Percentiles rank a stretch among this genome's conserved stretches.
phyloP scores from a whole-genome alignment of 2,888 invertebrate species.

The Ariolimax columbianus region DNA sequence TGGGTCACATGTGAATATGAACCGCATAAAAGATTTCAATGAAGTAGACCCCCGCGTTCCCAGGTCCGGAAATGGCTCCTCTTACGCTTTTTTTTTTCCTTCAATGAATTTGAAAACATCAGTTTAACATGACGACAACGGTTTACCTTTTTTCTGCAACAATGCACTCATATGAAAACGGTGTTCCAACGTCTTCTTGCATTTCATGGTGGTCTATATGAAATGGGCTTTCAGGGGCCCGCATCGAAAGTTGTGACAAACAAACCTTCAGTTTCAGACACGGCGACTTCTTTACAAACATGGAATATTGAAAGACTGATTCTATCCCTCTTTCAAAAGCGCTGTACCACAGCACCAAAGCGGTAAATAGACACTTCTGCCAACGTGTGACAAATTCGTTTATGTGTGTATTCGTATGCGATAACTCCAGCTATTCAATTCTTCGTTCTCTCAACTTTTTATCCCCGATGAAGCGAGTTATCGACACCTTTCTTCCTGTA shows the following conservation, averaged over 20 bases:
- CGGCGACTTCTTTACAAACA: neutral
- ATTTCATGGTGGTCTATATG: conserved; percentile 13
- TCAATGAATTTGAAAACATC: conserved; percentile 34
- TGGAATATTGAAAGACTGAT: neutral
- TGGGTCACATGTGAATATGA: neutral
- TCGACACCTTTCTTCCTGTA: no score
- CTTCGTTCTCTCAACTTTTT: no score
- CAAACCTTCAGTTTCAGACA: neutral
- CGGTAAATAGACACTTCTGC: no score
- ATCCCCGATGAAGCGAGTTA: no score
- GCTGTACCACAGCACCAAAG: neutral
- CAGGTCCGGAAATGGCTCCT: conserved; percentile 26
- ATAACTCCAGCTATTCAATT: no score
- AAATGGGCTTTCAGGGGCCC: neutral
- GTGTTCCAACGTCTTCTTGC: neutral
- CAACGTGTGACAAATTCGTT: no score
- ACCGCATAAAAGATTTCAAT: neutral
- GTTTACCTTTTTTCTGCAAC: conserved; percentile 32
- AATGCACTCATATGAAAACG: conserved; percentile 13
- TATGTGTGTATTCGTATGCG: no score
- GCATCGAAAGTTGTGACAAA: conserved; percentile 20
- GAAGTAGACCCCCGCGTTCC: neutral
- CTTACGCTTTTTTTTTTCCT: conserved; percentile 5
- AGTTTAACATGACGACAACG: conserved; percentile 8
- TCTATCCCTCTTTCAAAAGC: neutral